phyloP scores from a whole-genome alignment of 2,113 vertebrate species.

The Corydoras sp. region DNA sequence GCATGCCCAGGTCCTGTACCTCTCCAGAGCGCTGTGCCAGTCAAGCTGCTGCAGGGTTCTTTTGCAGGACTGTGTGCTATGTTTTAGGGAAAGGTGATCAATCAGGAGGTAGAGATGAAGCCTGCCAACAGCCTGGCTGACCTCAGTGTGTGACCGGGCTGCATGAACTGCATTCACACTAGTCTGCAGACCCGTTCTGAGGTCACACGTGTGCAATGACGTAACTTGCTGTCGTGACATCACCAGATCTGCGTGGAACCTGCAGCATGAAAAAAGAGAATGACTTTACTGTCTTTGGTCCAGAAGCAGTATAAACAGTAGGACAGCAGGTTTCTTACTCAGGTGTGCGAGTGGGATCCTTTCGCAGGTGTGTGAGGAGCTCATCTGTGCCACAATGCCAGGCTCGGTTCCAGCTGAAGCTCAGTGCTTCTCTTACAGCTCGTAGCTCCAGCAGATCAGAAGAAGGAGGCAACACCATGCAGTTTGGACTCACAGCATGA shows the following conservation, averaged over 20 bases:
- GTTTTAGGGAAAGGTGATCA: constrained; percentile 73
- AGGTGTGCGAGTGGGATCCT: constrained; percentile 43
- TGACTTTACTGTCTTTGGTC: not conserved
- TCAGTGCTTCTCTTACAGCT: constrained; percentile 75
- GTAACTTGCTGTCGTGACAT: constrained; percentile 71
- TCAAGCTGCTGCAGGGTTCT: constrained; percentile 61
- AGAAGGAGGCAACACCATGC: constrained; percentile 71
- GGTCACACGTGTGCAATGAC: constrained; percentile 65
- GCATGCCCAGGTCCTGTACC: constrained; percentile 57
- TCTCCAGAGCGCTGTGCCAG: constrained; percentile 77
- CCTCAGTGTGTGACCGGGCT: constrained; percentile 77
- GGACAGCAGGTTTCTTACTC: constrained; percentile 61
- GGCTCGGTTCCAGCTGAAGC: constrained; percentile 82
- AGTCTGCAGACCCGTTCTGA: constrained; percentile 68
- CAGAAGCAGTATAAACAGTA: no score
- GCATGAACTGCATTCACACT: constrained; percentile 71
- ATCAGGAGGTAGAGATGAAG: constrained; percentile 82
- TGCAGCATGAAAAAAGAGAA: constrained; percentile 45
- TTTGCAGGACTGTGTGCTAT: constrained; percentile 55
- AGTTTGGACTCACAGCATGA: constrained; percentile 86
- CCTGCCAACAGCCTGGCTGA: constrained; percentile 73
- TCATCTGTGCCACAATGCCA: constrained; percentile 81
- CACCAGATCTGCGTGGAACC: constrained; percentile 72
- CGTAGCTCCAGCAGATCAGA: constrained; percentile 68
- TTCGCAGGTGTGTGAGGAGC: constrained; percentile 61